These are phyloP conservation scores for Ceratotherium simum DNA, from an alignment of 2,113 vertebrate genomes.

Conservation along the genomic window DNA sequence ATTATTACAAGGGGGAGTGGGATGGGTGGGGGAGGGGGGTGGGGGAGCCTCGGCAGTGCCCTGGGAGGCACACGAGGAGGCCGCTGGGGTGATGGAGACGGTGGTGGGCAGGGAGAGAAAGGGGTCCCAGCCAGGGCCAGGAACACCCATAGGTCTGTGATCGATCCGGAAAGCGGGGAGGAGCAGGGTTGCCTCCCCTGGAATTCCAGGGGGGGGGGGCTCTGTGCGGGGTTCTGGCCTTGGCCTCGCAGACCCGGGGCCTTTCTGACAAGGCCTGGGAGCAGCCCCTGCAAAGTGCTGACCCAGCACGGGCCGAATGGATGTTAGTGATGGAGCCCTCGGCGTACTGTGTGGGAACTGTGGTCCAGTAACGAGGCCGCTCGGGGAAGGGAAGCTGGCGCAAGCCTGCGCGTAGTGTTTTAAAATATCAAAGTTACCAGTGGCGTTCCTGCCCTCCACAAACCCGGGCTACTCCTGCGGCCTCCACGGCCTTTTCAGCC, in stretches of 20 bases:
- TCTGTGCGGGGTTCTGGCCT: too few relatives aligned
- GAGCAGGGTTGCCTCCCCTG: neutral
- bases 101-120: neutral
- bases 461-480: neutral
- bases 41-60: neutral
- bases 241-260: neutral
- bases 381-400: neutral
- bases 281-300: neutral
- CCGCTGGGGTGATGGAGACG: accelerated
- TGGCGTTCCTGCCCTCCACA: neutral
- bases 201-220: neutral
- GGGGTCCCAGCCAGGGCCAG: neutral
- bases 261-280: neutral
- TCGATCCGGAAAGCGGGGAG: neutral
- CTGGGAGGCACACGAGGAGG: neutral
- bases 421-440: neutral
- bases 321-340: neutral
- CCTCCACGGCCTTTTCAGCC: neutral
- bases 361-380: accelerated
- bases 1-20: neutral
- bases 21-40: accelerated
- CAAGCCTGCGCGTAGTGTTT: neutral
- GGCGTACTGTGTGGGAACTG: accelerated
- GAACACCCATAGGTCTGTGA: neutral
- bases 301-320: neutral